phyloP scores from a whole-genome alignment of 2,113 vertebrate species.

The Dolichallabes microphthalmus region DNA sequence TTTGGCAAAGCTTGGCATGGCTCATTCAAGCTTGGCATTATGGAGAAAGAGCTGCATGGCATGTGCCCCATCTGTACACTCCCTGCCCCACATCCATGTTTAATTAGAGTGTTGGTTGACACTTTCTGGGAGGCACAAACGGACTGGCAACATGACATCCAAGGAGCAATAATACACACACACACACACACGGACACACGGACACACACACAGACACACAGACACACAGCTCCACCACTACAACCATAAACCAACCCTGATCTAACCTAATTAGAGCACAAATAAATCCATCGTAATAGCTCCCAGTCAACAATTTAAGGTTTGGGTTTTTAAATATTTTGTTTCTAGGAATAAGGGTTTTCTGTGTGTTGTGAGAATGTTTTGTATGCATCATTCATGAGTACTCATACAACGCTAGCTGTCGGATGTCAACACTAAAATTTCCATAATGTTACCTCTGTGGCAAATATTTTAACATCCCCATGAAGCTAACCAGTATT shows the following conservation, averaged over 20 bases:
- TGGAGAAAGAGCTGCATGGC: slow-evolving; percentile 41
- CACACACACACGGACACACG: background rate
- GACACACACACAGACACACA: slow-evolving; percentile 17
- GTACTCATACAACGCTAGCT: background rate
- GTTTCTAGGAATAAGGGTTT: background rate
- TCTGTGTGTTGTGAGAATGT: background rate
- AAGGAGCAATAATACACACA: slow-evolving; percentile 31
- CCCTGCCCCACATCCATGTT: slow-evolving; percentile 52
- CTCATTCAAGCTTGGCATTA: slow-evolving; percentile 47
- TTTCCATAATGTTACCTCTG: background rate
- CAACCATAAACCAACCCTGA: background rate
- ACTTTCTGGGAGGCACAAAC: slow-evolving; percentile 40
- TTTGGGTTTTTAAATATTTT: background rate
- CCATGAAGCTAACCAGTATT: background rate
- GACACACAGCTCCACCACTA: slow-evolving; percentile 32
- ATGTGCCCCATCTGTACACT: slow-evolving; percentile 50
- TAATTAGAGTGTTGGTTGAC: slow-evolving; percentile 53
- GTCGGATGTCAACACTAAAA: background rate
- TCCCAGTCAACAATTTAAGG: background rate
- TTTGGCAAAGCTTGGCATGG: slow-evolving; percentile 50
- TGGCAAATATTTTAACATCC: background rate
- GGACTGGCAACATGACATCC: slow-evolving; percentile 32
- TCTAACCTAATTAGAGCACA: background rate
- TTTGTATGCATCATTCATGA: background rate
- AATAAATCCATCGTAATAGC: background rate